A percentile compares a stretch with the other conserved stretches of the same genome.
phyloP scores from a whole-genome alignment of 1,140 invertebrate species.

The Drosophila triauraria region DNA sequence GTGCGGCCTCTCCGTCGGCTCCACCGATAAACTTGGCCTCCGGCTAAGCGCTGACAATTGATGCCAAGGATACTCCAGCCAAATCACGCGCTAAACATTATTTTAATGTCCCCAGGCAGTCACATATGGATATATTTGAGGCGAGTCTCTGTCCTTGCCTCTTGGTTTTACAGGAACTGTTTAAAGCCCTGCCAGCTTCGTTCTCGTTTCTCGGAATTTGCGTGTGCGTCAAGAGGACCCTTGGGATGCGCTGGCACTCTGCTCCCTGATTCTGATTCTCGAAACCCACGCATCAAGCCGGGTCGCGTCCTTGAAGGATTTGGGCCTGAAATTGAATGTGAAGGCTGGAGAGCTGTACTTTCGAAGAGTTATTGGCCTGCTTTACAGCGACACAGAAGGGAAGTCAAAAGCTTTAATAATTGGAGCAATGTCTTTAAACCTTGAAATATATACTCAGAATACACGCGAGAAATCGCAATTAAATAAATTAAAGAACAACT shows the following conservation, averaged over 20 bases:
- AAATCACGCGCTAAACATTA: constrained; percentile 82
- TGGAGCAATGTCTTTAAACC: no score
- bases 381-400: neutral
- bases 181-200: constrained; percentile 62
- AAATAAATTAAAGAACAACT: no score
- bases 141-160: neutral
- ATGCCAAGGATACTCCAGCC: constrained; percentile 57
- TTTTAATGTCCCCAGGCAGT: constrained; percentile 70
- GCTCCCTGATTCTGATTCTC: constrained; percentile 40
- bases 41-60: constrained; percentile 77
- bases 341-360: neutral
- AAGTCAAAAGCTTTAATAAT: no score
- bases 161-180: constrained; percentile 35
- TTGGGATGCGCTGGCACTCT: constrained; percentile 12
- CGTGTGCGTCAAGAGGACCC: constrained; percentile 37
- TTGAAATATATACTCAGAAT: no score
- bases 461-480: no score
- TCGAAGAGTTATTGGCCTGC: neutral
- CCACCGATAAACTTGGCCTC: constrained; percentile 66
- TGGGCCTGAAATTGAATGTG: constrained; percentile 31
- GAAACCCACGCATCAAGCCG: constrained; percentile 39
- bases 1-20: constrained; percentile 16
- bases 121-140: constrained; percentile 39
- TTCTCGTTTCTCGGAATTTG: constrained; percentile 44
- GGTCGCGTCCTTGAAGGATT: constrained; percentile 58